Evolutionary conservation across 1,140 invertebrate genomes (phyloP), one percentile per base, ranked within the genome.

Genomic region (Diorhabda elongata): DNA sequence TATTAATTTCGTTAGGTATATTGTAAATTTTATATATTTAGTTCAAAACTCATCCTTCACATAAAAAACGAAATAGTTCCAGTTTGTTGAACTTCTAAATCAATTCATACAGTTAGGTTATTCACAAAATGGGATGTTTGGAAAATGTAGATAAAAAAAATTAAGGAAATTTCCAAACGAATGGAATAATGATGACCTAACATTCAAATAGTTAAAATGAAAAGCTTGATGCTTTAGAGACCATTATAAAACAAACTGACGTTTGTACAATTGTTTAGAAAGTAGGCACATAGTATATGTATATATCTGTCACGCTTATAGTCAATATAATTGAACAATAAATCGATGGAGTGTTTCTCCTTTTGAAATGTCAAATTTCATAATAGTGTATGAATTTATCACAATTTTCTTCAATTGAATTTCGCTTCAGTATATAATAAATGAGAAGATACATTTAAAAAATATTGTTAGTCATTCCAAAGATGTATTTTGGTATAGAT

Each of bases 311-410:
- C 71, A 74, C 72, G 73, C 75, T 74, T 74, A 74, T 77, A 73
- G 76, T 77, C 76, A 77, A 77, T 77, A 76, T 73, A 64, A 73
- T 52, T 52, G 72, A 73, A 76, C 74, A 77, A 76, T 75, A 77
- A 77, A 69, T 75, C 71, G 3, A 60, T 60, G n/a, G 47, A 52
- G 47, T 60, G 59, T 60, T 60, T 42, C 42, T 60, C 59, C 26
- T 60, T 60, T 42, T 60, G 59, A 60, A 9, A 60, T 9, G 3
- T 9, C 3, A 42, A 26, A 60, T 7, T 60, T 42, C 26, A 26
- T 26, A 26, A 26, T 26, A 26, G 26, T 26, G 26, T 26, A 26
- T 26, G 26, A 26, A 26, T 26, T 26, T 26, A 26, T 26, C 26
- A 26, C 26, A 26, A 26, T 26, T 26, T 26, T 26, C 26, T 26